Percentiles rank a stretch among this genome's conserved stretches.
These are phyloP conservation scores for Cacoxenus indagator DNA, from an alignment of 2,888 invertebrate genomes.

Conservation along the genomic window DNA sequence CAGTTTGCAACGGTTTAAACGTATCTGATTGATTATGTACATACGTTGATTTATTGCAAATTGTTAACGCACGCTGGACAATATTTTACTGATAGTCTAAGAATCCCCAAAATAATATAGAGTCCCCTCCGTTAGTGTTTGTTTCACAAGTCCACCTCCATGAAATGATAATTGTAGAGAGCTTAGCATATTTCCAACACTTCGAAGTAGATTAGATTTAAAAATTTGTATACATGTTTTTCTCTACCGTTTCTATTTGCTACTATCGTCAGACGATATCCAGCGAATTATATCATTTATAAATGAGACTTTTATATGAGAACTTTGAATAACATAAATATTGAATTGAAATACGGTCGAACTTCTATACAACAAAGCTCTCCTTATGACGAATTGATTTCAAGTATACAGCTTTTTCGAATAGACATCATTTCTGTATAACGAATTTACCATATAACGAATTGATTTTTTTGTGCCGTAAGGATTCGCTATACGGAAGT, in stretches of 20 bases:
- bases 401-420: too few species aligned
- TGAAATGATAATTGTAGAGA: slow-evolving; percentile 51
- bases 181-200: slow-evolving; percentile 45
- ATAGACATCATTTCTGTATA: too few species aligned
- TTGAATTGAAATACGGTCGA: not conserved
- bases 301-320: slow-evolving; percentile 35
- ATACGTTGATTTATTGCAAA: not conserved
- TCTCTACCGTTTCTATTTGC: too few species aligned
- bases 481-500: too few species aligned
- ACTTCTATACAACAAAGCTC: too few species aligned
- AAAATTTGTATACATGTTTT: too few species aligned
- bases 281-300: too few species aligned
- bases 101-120: slow-evolving; percentile 33
- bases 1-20: not conserved
- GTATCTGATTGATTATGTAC: not conserved
- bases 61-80: slow-evolving; percentile 52
- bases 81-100: slow-evolving; percentile 36
- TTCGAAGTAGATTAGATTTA: too few species aligned
- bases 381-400: too few species aligned
- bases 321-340: not conserved
- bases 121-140: slow-evolving; percentile 51
- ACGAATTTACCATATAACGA: too few species aligned
- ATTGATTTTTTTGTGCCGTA: too few species aligned
- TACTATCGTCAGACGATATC: too few species aligned
- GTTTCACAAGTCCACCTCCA: slow-evolving; percentile 48